Evolutionary conservation across 1,140 invertebrate species (phyloP), one percentile per base, ranked within the genome.

Genomic region (Diorhabda carinulata): DNA sequence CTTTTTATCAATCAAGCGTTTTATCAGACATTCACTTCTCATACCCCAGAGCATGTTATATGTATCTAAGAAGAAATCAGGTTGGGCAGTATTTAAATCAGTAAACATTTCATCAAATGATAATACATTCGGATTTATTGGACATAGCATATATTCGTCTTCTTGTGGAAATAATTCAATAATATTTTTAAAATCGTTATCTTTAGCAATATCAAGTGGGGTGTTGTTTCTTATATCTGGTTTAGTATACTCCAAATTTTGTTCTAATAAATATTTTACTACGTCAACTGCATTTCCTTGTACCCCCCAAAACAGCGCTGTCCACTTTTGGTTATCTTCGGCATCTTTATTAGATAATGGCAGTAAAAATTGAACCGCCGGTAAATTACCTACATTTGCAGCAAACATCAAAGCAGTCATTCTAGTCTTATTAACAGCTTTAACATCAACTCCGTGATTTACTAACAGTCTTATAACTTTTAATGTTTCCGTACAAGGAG

Each of bases 251-350:
- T 81, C 74, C 3, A 81, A 79, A 5, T 80, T 81, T 3, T 76
- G 74, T 6, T 82, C 77, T 4, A 84, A 58, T 43, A 86, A 73
- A 42, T 80, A 68, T 73, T 82, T 76, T 6, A 84, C 82, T 56
- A 83, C 73, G 5, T 83, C 76, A 1, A 70, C 47, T 52, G 80
- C 77, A 69, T 83, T 82, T 25, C 77, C 73, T 61, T 82, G 78
- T 3, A 85, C 80, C n/a, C 84, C 84, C 79, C 83, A 81, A 67
- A 85, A 85, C 57, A 85, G 75, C 5, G 81, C 79, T 63, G 79
- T 83, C 77, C 83, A 82, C 0, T 81, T 81, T 52, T 83, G 79
- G 74, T 84, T 83, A 71, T 85, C 83, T 40, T 78, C 70, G 5
- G 78, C 78, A 67, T 84, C 77, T 68, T 78, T 79, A 43, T 82